Conservation (phyloP, 2,888 invertebrate genomes). For the Macrophya alboannulata region DNA sequence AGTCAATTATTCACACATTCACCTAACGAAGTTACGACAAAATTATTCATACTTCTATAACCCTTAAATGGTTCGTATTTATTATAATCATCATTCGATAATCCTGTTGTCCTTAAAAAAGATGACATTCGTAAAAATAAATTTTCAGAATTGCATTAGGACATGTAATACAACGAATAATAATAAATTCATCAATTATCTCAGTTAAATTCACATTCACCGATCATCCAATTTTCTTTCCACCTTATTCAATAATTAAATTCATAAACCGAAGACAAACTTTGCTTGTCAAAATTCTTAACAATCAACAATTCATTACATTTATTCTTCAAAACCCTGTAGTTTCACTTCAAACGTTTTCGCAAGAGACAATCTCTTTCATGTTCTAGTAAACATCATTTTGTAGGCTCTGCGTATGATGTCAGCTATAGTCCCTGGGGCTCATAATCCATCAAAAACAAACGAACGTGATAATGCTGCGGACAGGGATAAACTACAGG, state of each 20-base stretch:
- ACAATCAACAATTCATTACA: neutral
- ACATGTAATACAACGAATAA: neutral
- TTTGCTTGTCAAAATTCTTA: neutral
- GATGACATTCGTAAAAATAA: conserved; percentile 46
- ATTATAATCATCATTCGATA: conserved; percentile 14
- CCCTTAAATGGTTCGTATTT: conserved; percentile 48
- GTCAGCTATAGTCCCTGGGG: conserved; percentile 84
- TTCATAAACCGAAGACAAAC: neutral
- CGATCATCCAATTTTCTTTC: neutral
- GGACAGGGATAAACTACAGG: conserved; percentile 83
- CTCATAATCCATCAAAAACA: conserved; percentile 79
- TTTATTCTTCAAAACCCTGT: neutral
- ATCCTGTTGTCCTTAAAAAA: conserved; percentile 39
- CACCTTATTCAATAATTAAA: neutral
- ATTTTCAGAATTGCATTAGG: neutral
- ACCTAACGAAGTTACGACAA: neutral
- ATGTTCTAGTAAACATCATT: conserved; percentile 57
- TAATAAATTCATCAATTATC: neutral
- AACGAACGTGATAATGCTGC: conserved; percentile 81
- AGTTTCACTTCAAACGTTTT: conserved; percentile 6
- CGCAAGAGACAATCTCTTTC: conserved; percentile 54
- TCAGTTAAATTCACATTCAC: neutral
- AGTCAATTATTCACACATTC: neutral
- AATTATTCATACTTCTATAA: conserved; percentile 1
- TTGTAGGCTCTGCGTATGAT: conserved; percentile 82